phyloP scores from a whole-genome alignment of 1,140 invertebrate species.

The Rhagoletis pomonella region DNA sequence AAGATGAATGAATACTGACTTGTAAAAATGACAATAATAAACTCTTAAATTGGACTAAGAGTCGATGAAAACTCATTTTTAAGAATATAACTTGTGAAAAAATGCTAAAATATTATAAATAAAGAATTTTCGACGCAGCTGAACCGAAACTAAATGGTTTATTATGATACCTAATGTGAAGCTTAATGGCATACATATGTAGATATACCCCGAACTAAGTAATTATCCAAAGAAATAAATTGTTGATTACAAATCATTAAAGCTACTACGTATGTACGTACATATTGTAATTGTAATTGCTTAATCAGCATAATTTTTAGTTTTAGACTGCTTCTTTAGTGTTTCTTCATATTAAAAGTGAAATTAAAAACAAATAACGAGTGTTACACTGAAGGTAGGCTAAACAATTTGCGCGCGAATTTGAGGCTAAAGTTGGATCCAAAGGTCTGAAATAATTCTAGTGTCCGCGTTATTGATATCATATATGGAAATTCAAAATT shows the following conservation, averaged over 20 bases:
- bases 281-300: conserved; percentile 20
- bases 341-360: conserved; percentile 13
- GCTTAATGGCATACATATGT: neutral
- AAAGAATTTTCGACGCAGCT: conserved; percentile 1
- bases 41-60: conserved; percentile 42
- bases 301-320: neutral
- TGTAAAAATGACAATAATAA: conserved; percentile 58
- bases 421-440: neutral
- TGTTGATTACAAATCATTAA: conserved; percentile 17
- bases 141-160: neutral
- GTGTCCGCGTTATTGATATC: neutral
- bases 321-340: conserved; percentile 29
- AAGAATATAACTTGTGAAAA: neutral
- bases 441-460: neutral
- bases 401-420: neutral
- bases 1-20: conserved; percentile 51
- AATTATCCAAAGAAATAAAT: conserved; percentile 27
- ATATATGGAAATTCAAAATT: conserved; percentile 14
- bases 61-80: conserved; percentile 1
- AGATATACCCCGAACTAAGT: neutral
- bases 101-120: neutral
- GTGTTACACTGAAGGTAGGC: neutral
- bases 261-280: conserved; percentile 1
- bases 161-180: neutral
- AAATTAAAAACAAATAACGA: neutral